These are phyloP conservation scores for Brachionus asplanchnoidis DNA, from an alignment of 1,140 invertebrate species.

Conservation along the genomic window DNA sequence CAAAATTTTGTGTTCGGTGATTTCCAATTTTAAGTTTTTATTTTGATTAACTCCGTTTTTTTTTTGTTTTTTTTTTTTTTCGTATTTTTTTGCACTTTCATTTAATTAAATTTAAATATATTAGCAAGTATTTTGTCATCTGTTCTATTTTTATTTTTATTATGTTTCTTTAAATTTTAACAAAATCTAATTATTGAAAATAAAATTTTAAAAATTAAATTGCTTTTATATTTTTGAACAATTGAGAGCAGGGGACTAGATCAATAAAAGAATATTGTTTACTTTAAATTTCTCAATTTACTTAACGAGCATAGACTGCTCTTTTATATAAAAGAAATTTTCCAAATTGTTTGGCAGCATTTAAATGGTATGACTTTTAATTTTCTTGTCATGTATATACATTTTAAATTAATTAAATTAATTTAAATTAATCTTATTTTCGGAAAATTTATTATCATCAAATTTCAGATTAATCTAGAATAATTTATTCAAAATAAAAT, in stretches of 20 bases:
- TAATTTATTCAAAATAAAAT: too few relatives aligned
- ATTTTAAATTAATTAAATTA: too few relatives aligned
- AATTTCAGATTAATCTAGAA: too few relatives aligned
- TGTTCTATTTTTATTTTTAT: neutral
- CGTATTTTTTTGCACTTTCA: neutral
- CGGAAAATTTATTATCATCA: too few relatives aligned
- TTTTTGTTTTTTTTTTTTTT: neutral
- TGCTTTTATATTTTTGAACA: neutral
- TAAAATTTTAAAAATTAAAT: neutral
- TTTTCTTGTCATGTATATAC: too few relatives aligned
- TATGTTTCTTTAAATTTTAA: neutral
- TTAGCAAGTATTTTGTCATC: neutral
- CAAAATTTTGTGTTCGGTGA: constrained; percentile 26
- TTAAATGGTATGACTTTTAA: too few relatives aligned
- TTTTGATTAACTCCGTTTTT: neutral
- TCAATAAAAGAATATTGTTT: too few relatives aligned
- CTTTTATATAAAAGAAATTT: too few relatives aligned
- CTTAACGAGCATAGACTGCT: too few relatives aligned
- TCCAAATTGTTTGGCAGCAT: too few relatives aligned
- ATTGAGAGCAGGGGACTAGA: neutral
- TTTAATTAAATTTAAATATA: neutral
- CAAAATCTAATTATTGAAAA: neutral
- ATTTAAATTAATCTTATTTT: too few relatives aligned
- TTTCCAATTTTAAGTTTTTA: neutral
- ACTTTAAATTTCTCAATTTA: too few relatives aligned